phyloP scores from a whole-genome alignment of 2,113 vertebrate species.

The Solenodon paradoxus region DNA sequence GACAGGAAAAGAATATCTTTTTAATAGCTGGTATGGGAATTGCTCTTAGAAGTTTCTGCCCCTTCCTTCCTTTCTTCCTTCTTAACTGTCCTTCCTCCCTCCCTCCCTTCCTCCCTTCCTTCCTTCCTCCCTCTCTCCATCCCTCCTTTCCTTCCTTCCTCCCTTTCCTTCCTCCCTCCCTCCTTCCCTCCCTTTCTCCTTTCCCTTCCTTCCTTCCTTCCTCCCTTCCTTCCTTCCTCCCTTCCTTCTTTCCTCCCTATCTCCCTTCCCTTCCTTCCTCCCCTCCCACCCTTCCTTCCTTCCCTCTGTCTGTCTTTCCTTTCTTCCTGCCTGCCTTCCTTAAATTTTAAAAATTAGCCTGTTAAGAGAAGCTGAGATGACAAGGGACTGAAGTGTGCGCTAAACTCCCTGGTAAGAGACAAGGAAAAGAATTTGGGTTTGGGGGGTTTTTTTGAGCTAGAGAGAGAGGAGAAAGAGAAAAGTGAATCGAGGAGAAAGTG shows the following conservation, averaged over 20 bases:
- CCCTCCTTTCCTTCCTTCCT: neutral
- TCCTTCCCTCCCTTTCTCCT: neutral
- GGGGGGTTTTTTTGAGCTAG: no score
- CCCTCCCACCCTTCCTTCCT: neutral
- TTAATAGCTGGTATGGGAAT: slow-evolving; percentile 1
- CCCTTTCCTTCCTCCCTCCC: no score
- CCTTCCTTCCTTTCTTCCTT: no score
- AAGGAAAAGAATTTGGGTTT: slow-evolving; percentile 23
- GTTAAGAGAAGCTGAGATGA: slow-evolving; percentile 6
- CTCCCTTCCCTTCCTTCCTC: no score
- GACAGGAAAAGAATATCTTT: slow-evolving; percentile 41
- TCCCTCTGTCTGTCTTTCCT: neutral
- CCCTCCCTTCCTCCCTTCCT: neutral
- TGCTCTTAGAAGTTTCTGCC: neutral
- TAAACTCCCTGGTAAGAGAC: neutral
- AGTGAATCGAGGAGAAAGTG: neutral
- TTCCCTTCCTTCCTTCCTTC: neutral
- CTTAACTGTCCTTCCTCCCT: neutral
- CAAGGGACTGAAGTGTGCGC: neutral
- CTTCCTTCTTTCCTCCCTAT: no score
- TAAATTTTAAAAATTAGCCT: neutral
- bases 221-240: no score
- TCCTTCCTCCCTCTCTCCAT: neutral
- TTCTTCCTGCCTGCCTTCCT: neutral
- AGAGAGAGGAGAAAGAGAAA: neutral